phyloP scores from a whole-genome alignment of 2,797 vertebrate genomes.

The Pseudocheirus occidentalis region DNA sequence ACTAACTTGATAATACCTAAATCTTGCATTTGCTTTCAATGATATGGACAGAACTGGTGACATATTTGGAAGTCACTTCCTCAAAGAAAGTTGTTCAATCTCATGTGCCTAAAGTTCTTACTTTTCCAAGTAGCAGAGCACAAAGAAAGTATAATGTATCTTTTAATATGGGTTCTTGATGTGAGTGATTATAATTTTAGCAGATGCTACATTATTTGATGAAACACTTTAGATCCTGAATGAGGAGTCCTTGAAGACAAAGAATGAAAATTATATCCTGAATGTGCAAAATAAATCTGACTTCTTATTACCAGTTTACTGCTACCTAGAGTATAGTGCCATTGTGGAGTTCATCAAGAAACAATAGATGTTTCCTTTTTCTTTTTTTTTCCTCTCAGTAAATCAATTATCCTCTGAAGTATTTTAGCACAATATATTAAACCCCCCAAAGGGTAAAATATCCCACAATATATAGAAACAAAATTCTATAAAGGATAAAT shows the following conservation, averaged over 20 bases:
- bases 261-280: constrained; percentile 76
- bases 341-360: constrained; percentile 74
- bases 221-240: constrained; percentile 73
- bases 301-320: constrained; percentile 75
- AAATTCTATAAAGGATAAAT: neutral
- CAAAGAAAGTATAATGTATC: constrained; percentile 51
- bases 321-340: constrained; percentile 71
- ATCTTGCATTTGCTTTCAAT: neutral
- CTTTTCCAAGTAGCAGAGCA: constrained; percentile 57
- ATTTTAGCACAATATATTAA: constrained; percentile 52
- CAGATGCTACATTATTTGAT: constrained; percentile 75
- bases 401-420: constrained; percentile 64
- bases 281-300: constrained; percentile 78
- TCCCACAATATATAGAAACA: neutral
- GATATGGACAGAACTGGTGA: constrained; percentile 31
- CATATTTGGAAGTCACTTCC: constrained; percentile 5
- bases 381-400: neutral
- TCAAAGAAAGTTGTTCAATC: constrained; percentile 21
- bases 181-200: constrained; percentile 71
- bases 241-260: constrained; percentile 72
- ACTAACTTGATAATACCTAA: constrained; percentile 26
- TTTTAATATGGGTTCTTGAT: constrained; percentile 68
- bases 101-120: constrained; percentile 46
- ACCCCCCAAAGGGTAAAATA: neutral
- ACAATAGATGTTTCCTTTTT: constrained; percentile 35